These are phyloP conservation scores for Neelides sp. DNA, from an alignment of 1,140 invertebrate species.

Conservation along the genomic window DNA sequence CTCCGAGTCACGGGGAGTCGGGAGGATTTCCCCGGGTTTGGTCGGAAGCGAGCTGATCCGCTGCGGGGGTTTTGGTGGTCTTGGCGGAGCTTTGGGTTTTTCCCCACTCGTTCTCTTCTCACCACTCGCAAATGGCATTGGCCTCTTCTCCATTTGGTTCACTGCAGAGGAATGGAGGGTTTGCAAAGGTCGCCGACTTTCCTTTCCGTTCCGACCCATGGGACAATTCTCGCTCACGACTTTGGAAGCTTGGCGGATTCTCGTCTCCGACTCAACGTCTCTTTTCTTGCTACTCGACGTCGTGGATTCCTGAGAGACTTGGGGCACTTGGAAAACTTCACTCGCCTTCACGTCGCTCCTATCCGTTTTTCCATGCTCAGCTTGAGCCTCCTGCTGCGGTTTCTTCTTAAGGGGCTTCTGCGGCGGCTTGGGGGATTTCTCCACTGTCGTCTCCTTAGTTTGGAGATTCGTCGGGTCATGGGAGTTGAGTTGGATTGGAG, in stretches of 20 bases:
- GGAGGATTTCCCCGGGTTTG: background rate
- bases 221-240: constrained; percentile 2
- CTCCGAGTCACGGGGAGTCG: background rate
- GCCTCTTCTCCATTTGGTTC: background rate
- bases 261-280: background rate
- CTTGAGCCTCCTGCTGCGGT: background rate
- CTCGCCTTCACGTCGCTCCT: too few species aligned
- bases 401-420: background rate
- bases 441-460: background rate
- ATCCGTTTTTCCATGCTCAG: too few species aligned
- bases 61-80: constrained; percentile 28
- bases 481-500: constrained; percentile 1
- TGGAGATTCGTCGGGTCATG: background rate
- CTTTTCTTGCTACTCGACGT: background rate
- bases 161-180: background rate
- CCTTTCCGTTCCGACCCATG: background rate
- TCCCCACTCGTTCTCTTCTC: background rate
- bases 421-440: background rate
- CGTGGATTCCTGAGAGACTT: too few species aligned
- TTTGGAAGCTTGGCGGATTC: background rate
- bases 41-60: constrained; percentile 16
- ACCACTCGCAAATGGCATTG: background rate
- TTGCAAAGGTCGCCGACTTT: too few species aligned
- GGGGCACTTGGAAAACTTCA: too few species aligned
- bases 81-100: constrained; percentile 16